Conservation (phyloP, 2,888 invertebrate species). For the Thera britannica region DNA sequence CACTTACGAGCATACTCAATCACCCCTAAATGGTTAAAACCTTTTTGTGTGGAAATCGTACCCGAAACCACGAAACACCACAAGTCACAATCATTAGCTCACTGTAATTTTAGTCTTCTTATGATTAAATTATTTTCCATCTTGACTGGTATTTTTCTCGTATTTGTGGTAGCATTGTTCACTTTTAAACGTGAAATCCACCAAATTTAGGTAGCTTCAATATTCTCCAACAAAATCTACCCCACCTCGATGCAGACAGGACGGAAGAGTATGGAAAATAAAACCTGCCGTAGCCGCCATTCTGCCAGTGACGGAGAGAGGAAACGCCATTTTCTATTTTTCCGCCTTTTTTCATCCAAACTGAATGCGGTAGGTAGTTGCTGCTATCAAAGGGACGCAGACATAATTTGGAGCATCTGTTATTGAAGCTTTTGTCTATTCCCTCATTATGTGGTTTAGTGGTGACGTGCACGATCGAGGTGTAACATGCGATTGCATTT, state of each 20-base stretch:
- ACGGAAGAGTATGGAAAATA: slow-evolving; percentile 69
- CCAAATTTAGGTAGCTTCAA: not conserved
- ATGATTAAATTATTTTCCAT: too few species aligned
- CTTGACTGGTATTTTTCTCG: too few species aligned
- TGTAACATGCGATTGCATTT: too few species aligned
- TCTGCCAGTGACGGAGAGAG: slow-evolving; percentile 79
- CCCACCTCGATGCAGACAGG: slow-evolving; percentile 50
- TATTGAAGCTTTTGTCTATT: slow-evolving; percentile 39
- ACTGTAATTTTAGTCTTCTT: too few species aligned
- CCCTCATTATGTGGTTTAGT: slow-evolving; percentile 22
- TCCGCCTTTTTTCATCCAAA: slow-evolving; percentile 57
- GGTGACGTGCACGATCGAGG: not conserved
- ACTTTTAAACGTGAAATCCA: not conserved
- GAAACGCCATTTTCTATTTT: slow-evolving; percentile 75
- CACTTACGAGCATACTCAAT: too few species aligned
- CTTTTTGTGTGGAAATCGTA: too few species aligned
- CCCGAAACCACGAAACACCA: too few species aligned
- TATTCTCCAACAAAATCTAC: slow-evolving; percentile 20
- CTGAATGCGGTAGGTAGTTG: slow-evolving; percentile 40
- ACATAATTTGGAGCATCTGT: slow-evolving; percentile 37
- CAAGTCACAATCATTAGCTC: too few species aligned
- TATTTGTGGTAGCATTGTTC: not conserved
- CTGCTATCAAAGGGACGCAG: slow-evolving; percentile 37
- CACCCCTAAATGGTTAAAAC: too few species aligned
- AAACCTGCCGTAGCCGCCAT: slow-evolving; percentile 71